phyloP scores from a whole-genome alignment of 2,888 invertebrate species.

The Augochlorella aurata region DNA sequence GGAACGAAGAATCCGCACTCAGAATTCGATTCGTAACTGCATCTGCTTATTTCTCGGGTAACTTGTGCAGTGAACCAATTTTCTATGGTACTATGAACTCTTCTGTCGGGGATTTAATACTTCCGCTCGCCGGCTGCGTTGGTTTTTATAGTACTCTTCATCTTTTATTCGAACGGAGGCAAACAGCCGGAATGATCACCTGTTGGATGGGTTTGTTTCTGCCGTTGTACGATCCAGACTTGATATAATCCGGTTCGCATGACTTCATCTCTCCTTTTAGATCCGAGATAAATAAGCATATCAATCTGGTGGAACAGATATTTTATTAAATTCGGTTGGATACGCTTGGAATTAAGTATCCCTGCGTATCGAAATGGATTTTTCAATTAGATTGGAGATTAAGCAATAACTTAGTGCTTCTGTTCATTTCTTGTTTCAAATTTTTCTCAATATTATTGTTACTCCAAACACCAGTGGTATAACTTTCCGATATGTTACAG shows the following conservation, averaged over 20 bases:
- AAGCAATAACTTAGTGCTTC: too few species aligned
- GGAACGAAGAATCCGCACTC: background rate
- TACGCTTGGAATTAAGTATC: too few species aligned
- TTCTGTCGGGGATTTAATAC: background rate
- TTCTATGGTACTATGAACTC: background rate
- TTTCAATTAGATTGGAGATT: too few species aligned
- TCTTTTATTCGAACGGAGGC: background rate
- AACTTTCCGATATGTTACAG: too few species aligned
- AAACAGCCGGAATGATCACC: background rate
- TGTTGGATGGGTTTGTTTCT: background rate
- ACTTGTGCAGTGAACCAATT: background rate
- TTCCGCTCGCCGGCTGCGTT: background rate
- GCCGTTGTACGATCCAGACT: background rate
- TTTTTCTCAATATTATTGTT: too few species aligned
- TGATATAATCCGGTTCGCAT: background rate
- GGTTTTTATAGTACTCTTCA: constrained; percentile 2
- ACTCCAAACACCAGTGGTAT: too few species aligned
- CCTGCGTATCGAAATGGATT: too few species aligned
- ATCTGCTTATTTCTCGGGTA: background rate
- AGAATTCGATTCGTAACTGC: background rate
- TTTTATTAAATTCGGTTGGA: background rate
- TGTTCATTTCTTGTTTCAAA: too few species aligned
- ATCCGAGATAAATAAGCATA: background rate
- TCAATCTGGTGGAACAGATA: background rate
- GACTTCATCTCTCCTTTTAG: background rate